These are phyloP conservation scores for Trachythela sp. DNA, from an alignment of 64 coral and sea anemone species.

Conservation along the genomic window DNA sequence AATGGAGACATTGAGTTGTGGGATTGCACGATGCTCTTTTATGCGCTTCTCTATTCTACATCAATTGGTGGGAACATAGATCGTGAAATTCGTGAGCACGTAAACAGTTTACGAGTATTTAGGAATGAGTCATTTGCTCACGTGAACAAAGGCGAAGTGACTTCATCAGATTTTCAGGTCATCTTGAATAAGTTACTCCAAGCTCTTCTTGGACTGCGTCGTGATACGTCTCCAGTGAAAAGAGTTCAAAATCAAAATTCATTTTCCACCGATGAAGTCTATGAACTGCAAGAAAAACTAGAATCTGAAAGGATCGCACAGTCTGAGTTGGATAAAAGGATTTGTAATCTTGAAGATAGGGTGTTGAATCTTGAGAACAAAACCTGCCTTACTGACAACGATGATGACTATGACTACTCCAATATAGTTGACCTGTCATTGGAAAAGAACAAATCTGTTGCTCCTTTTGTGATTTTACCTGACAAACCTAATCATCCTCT, in stretches of 20 bases:
- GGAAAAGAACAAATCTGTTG: not conserved
- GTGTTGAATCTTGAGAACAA: not conserved
- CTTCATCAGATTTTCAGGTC: not conserved
- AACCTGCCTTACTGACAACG: not conserved
- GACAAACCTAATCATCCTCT: not conserved
- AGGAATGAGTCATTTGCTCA: conserved; percentile 29
- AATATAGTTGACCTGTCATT: not conserved
- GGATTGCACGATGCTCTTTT: conserved; percentile 56
- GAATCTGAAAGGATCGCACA: not conserved
- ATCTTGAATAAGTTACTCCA: not conserved
- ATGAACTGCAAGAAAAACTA: not conserved
- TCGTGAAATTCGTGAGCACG: not conserved
- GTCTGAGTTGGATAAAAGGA: not conserved
- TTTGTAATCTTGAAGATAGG: conserved; percentile 9
- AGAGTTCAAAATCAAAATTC: conserved; percentile 9
- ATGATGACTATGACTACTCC: not conserved
- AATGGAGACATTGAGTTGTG: conserved; percentile 42
- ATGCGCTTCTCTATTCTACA: conserved; percentile 36
- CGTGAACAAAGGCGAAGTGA: not conserved
- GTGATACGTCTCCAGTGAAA: not conserved
- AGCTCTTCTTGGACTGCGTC: not conserved
- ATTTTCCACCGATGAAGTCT: not conserved
- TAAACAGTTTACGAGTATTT: conserved; percentile 10
- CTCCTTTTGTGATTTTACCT: not conserved
- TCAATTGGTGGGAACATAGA: conserved; percentile 6